A percentile compares a stretch with the other conserved stretches of the same genome.
These are phyloP conservation scores for Sycophila sp. DNA, from an alignment of 1,140 invertebrate genomes.

Conservation along the genomic window DNA sequence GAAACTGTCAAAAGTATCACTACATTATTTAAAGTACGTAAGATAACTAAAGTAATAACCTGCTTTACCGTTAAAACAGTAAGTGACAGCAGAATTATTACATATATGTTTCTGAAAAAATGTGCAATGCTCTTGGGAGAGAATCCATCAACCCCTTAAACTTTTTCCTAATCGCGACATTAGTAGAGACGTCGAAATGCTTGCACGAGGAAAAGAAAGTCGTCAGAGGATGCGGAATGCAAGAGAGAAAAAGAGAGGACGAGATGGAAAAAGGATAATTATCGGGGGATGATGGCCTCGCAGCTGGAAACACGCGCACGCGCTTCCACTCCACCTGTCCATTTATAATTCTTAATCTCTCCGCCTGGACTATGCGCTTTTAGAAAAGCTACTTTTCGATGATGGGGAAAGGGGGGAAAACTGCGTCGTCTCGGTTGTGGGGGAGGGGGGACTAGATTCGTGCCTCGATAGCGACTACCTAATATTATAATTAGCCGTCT, in stretches of 20 bases:
- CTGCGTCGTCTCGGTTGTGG: neutral
- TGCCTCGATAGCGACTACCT: neutral
- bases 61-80: no score
- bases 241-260: neutral
- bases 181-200: neutral
- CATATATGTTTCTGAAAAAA: no score
- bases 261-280: conserved; percentile 17
- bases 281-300: conserved; percentile 3
- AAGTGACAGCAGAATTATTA: no score
- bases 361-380: neutral
- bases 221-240: no score
- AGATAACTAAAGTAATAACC: no score
- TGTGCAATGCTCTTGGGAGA: no score
- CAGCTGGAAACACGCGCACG: conserved; percentile 7
- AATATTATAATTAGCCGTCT: neutral
- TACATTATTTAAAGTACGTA: no score
- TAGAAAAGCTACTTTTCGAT: no score
- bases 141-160: neutral
- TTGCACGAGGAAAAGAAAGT: neutral
- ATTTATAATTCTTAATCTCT: conserved; percentile 23
- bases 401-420: neutral
- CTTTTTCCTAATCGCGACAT: neutral
- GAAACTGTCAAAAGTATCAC: no score
- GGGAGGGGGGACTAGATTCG: neutral
- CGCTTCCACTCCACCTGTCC: conserved; percentile 9